Evolutionary conservation across 2,797 vertebrate genomes (phyloP).

Genomic region (Coracias cyanogaster): DNA sequence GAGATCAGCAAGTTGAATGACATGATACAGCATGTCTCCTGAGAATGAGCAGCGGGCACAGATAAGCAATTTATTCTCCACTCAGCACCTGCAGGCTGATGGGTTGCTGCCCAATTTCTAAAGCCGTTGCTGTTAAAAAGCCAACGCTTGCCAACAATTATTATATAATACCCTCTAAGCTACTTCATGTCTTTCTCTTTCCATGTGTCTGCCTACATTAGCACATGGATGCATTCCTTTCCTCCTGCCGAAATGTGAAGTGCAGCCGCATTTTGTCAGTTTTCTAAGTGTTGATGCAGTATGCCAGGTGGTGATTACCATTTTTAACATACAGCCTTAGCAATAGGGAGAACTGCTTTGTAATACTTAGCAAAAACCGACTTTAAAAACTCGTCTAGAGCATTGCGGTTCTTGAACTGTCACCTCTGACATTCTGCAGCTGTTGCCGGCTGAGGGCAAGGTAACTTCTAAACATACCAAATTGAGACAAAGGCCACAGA

Average conservation of each 20-base stretch:
- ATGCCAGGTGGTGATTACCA: neutral
- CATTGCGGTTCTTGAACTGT: neutral
- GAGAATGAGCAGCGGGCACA: constrained; percentile 39
- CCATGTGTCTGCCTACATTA: constrained; percentile 11
- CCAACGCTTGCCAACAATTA: constrained; percentile 45
- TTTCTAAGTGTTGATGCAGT: neutral
- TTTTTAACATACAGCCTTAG: neutral
- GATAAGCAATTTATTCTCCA: neutral
- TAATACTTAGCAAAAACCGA: neutral
- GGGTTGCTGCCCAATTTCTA: constrained; percentile 22
- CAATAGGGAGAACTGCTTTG: neutral
- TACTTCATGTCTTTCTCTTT: neutral
- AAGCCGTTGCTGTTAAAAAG: constrained; percentile 50
- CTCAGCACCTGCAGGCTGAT: constrained; percentile 42
- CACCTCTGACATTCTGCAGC: neutral
- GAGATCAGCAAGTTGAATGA: constrained; percentile 50
- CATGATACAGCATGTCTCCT: neutral
- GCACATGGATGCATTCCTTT: neutral
- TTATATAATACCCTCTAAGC: constrained; percentile 35
- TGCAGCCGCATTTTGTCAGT: neutral
- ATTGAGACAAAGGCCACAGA: neutral
- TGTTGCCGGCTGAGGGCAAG: neutral
- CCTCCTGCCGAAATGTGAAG: neutral
- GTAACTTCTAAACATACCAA: neutral
- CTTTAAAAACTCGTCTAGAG: neutral